Evolutionary conservation across 2,797 vertebrate species (phyloP).

Genomic region (Sebastes matsubarae): DNA sequence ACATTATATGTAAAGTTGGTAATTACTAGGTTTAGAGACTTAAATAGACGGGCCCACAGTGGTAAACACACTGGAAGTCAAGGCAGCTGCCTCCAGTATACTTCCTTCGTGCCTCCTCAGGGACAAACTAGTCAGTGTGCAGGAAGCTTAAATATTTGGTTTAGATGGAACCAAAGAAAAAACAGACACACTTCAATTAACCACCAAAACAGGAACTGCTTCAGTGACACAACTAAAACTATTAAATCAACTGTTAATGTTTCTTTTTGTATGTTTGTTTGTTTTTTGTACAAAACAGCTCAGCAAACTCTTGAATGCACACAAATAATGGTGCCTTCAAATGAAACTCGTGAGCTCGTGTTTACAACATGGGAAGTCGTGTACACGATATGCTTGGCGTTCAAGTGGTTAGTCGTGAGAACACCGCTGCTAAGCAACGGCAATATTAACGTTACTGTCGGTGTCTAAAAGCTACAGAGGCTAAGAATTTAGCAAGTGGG

Average conservation of each 20-base stretch:
- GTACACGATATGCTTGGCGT: no score
- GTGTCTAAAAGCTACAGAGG: no score
- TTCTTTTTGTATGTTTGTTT: neutral
- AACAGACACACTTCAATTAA: slow-evolving; percentile 8
- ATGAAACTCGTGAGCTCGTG: no score
- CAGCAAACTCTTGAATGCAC: neutral
- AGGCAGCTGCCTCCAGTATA: slow-evolving; percentile 58
- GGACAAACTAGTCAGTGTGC: slow-evolving; percentile 35
- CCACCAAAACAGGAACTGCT: neutral
- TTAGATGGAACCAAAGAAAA: slow-evolving; percentile 13
- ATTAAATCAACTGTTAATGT: neutral
- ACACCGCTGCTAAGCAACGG: no score
- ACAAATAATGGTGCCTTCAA: neutral
- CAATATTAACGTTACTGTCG: no score
- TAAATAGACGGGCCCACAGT: slow-evolving; percentile 77
- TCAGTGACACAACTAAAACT: neutral
- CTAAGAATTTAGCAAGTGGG: no score
- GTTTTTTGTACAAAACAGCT: neutral
- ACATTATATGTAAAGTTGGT: slow-evolving; percentile 77
- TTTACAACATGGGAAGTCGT: no score
- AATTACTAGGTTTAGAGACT: slow-evolving; percentile 77
- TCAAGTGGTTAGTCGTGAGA: no score
- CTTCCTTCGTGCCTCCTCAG: slow-evolving; percentile 40
- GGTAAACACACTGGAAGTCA: slow-evolving; percentile 73
- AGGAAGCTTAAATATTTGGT: slow-evolving; percentile 53